Evolutionary conservation across 2,888 invertebrate genomes (phyloP), one percentile per base, ranked within the genome.

Genomic region (Dyspetes luteomarginatus): DNA sequence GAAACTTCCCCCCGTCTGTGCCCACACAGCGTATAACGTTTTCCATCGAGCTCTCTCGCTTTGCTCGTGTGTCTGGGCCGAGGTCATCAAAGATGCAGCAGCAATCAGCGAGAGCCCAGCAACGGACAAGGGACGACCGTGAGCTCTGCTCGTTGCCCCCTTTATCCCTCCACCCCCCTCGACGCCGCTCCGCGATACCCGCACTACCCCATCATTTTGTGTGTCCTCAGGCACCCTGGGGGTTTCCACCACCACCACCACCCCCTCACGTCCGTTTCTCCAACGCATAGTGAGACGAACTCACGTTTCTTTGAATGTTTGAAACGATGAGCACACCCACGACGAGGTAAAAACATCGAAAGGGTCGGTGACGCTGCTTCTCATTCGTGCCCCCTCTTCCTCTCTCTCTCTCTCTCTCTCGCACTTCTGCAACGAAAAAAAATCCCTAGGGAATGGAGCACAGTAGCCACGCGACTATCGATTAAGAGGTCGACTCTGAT

Each of bases 81-180:
- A 88, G 90, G 88, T 91, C 91, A 92, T 92, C 91, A 92, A 91
- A 92, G 89, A 91, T 91, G 91, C 90, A 92, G 83, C 89, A 91
- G 91, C 91, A 92, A 92, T 92, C 91, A 91, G 89, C 89, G 87
- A 85, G 90, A 91, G 89, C 90, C 91, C 90, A 87, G 85, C 87
- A 88, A 87, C 88, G 86, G 87, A 86, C 87, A 83, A 86, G 87
- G 86, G 43, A 45, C 64, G 68, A 64, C 58, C 55, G 64, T 73
- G 48, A 55, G 68, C 67, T 56, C 41, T 41, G 26, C 65, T 15
- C 30, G 48, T 26, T 52, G 17, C 56, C 43, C 41, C 17, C 50
- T 56, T 36, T 55, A n/a, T 22, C 30, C n/a, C 72, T 28, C 62
- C 60, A 36, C 28, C 7, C 43, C 43, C 19, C 52, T 45, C 41